These are phyloP conservation scores for Peromyscus attwateri DNA, from an alignment of 2,797 vertebrate genomes.

Conservation along the genomic window DNA sequence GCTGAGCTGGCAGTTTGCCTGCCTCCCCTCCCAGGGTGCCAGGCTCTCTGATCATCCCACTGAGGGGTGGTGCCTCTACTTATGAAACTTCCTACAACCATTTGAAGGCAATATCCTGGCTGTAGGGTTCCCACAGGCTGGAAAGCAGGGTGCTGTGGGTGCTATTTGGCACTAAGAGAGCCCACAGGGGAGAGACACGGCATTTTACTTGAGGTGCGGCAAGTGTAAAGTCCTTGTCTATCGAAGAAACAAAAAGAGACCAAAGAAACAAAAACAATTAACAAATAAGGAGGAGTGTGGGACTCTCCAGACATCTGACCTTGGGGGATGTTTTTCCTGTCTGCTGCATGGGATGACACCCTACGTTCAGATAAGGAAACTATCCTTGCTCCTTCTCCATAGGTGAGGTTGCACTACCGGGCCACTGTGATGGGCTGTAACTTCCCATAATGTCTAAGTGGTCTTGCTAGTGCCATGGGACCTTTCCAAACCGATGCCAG, in stretches of 20 bases:
- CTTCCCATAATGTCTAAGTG: not conserved
- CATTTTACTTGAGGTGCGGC: not conserved
- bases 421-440: fast-evolving
- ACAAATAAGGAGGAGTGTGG: not conserved
- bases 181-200: not conserved
- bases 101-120: not conserved
- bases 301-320: not conserved
- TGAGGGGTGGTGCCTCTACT: not conserved
- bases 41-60: slow-evolving; percentile 62
- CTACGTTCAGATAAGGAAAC: not conserved
- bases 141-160: not conserved
- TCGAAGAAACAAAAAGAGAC: not conserved
- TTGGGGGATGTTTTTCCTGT: not conserved
- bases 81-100: not conserved
- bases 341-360: not conserved
- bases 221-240: not conserved
- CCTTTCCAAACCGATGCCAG: not conserved
- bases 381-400: not conserved
- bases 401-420: not conserved
- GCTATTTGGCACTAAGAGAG: not conserved
- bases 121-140: not conserved
- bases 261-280: not conserved
- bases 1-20: slow-evolving; percentile 58
- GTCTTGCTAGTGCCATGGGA: not conserved
- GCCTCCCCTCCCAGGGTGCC: not conserved